phyloP scores from a whole-genome alignment of 2,888 invertebrate species.

The Agonopterix heracliana region DNA sequence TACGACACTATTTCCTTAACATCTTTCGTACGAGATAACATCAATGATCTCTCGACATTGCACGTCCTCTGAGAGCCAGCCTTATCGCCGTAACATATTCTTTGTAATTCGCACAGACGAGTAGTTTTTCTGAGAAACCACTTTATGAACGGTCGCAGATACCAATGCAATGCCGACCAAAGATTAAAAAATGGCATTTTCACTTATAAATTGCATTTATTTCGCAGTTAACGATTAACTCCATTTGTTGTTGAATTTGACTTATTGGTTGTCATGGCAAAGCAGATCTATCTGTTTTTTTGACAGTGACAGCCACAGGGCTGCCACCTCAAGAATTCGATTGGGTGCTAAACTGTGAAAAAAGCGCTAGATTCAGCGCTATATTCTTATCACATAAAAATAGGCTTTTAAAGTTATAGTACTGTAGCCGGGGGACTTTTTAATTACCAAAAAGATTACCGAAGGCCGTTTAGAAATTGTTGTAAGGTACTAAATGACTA shows the following conservation, averaged over 20 bases:
- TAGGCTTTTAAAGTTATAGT: too few species aligned
- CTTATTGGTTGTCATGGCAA: constrained; percentile 36
- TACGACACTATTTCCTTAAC: constrained; percentile 81
- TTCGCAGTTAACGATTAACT: background rate
- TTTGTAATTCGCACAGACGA: constrained; percentile 91
- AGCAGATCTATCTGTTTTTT: too few species aligned
- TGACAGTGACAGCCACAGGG: too few species aligned
- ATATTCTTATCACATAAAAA: too few species aligned
- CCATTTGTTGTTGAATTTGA: background rate
- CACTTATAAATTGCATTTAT: constrained; percentile 2
- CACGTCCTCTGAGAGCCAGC: constrained; percentile 83
- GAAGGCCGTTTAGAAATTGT: too few species aligned
- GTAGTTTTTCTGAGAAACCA: constrained; percentile 93
- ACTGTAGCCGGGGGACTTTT: too few species aligned
- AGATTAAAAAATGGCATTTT: constrained; percentile 57
- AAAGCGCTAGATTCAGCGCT: too few species aligned
- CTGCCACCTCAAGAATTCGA: too few species aligned
- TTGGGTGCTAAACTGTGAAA: too few species aligned
- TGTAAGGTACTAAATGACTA: too few species aligned
- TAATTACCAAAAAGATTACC: too few species aligned
- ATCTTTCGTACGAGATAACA: constrained; percentile 79
- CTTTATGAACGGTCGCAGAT: constrained; percentile 90
- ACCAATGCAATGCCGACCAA: constrained; percentile 74
- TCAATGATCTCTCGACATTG: constrained; percentile 85
- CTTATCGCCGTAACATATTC: constrained; percentile 91